Percentiles rank a stretch among this genome's conserved stretches.
phyloP scores from a whole-genome alignment of 1,140 invertebrate genomes.

The Zaprionus kolodkinae region DNA sequence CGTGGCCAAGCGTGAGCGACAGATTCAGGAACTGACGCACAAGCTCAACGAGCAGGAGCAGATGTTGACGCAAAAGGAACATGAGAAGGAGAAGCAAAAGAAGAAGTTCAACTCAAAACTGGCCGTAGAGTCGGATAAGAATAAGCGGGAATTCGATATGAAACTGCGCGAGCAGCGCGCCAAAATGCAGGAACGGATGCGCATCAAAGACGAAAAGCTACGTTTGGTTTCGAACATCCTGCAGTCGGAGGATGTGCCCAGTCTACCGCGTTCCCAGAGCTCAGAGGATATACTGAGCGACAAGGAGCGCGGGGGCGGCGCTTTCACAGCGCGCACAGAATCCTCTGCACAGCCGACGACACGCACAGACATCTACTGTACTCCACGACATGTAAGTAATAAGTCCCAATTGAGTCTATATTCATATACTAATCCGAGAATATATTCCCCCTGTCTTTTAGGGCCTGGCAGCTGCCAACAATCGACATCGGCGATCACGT shows the following conservation, averaged over 20 bases:
- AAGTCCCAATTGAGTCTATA: background rate
- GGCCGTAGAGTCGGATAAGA: constrained; percentile 89
- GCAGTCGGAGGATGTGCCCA: constrained; percentile 76
- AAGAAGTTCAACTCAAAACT: constrained; percentile 89
- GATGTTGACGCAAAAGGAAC: constrained; percentile 88
- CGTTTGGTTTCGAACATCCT: constrained; percentile 84
- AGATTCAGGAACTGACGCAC: constrained; percentile 72
- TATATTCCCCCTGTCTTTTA: constrained; percentile 44
- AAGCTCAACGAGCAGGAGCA: constrained; percentile 88
- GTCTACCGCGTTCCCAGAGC: constrained; percentile 71
- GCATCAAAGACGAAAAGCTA: constrained; percentile 86
- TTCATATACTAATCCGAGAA: background rate
- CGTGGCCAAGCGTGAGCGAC: constrained; percentile 84
- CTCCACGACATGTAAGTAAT: constrained; percentile 70
- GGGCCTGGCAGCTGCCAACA: constrained; percentile 88
- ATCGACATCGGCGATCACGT: constrained; percentile 90
- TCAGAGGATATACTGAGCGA: constrained; percentile 69
- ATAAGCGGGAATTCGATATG: constrained; percentile 87
- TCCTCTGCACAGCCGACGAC: constrained; percentile 56
- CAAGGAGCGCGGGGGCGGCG: constrained; percentile 50
- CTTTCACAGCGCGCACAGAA: constrained; percentile 59
- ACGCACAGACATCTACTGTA: constrained; percentile 68
- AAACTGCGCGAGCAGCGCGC: constrained; percentile 89
- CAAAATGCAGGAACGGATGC: constrained; percentile 86
- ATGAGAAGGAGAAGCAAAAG: constrained; percentile 91